Evolutionary conservation across 1,140 invertebrate genomes (phyloP).

Genomic region (Plectrocnemia conspersa): DNA sequence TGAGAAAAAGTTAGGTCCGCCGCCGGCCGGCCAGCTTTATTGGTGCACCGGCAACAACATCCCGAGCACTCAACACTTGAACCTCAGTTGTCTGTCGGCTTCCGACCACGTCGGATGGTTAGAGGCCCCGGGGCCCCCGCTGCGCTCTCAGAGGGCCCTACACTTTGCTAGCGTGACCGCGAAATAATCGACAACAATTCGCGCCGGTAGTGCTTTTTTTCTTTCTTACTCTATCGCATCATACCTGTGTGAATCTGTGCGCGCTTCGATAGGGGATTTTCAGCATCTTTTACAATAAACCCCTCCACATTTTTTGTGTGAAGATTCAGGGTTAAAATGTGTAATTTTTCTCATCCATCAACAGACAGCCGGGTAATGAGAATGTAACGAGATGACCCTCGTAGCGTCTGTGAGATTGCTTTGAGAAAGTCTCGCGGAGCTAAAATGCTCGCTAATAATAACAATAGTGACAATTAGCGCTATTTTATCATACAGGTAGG

Average conservation of each 20-base stretch:
- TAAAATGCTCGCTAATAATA: too few species aligned
- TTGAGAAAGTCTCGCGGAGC: constrained; percentile 8
- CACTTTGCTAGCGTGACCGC: background rate
- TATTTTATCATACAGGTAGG: too few species aligned
- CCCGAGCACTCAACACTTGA: constrained; percentile 15
- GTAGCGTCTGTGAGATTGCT: constrained; percentile 4
- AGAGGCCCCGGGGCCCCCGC: background rate
- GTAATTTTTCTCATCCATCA: too few species aligned
- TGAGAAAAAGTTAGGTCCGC: constrained; percentile 16
- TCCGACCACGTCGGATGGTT: background rate
- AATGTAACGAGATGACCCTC: constrained; percentile 3
- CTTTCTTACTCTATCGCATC: too few species aligned
- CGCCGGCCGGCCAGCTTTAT: constrained; percentile 8
- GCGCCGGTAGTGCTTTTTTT: too few species aligned
- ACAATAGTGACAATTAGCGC: too few species aligned
- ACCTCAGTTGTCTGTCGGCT: constrained; percentile 17
- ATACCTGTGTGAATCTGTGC: background rate
- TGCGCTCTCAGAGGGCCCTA: background rate
- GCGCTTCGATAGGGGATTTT: background rate
- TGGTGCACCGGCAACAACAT: constrained; percentile 9
- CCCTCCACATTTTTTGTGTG: too few species aligned
- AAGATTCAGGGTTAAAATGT: too few species aligned
- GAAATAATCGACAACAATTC: background rate
- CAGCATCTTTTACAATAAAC: too few species aligned
- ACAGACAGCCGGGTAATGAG: background rate